Evolutionary conservation across 1,140 invertebrate genomes (phyloP).

Genomic region (Cotesia glomerata): DNA sequence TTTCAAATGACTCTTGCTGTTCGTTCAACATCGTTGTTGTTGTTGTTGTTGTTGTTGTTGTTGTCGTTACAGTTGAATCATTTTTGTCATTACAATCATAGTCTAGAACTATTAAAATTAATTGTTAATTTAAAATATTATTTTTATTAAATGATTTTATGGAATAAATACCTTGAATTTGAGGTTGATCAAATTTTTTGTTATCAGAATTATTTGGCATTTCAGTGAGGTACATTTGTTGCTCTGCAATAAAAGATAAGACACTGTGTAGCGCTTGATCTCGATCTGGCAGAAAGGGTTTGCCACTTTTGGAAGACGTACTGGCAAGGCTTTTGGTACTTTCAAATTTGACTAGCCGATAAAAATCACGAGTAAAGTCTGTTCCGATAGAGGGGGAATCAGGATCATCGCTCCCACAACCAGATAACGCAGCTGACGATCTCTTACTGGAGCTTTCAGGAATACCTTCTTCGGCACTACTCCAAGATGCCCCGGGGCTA

Average conservation of each 20-base stretch:
- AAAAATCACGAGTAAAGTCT: constrained; percentile 80
- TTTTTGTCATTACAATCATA: constrained; percentile 27
- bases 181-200: constrained; percentile 27
- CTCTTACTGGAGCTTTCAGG: constrained; percentile 65
- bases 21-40: constrained; percentile 29
- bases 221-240: constrained; percentile 72
- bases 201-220: constrained; percentile 43
- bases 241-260: constrained; percentile 76
- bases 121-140: background rate
- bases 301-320: constrained; percentile 71
- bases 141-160: no score
- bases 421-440: constrained; percentile 73
- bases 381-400: constrained; percentile 74
- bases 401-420: constrained; percentile 66
- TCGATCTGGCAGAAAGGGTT: constrained; percentile 64
- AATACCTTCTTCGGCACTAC: constrained; percentile 50
- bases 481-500: constrained; percentile 55
- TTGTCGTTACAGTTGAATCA: constrained; percentile 11
- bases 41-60: constrained; percentile 29
- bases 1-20: no score
- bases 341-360: constrained; percentile 78
- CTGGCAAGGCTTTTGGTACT: constrained; percentile 80
- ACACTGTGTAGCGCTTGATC: constrained; percentile 77
- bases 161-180: constrained; percentile 39
- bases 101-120: constrained; percentile 33